Conservation (phyloP, 2,888 invertebrate species). For the Linnaemya tessellans region DNA sequence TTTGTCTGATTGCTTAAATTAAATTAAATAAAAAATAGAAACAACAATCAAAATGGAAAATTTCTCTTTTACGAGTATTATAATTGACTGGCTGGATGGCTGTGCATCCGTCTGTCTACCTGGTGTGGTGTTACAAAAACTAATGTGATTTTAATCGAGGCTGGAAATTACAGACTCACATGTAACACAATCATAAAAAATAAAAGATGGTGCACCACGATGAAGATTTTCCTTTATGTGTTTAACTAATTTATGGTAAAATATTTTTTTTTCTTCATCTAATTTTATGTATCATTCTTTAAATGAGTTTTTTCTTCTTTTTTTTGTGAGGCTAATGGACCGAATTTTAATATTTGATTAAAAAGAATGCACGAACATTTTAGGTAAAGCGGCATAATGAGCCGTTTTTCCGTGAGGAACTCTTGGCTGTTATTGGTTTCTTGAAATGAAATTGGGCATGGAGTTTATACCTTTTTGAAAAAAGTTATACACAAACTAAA, state of each 20-base stretch:
- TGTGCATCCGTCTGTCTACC: neutral
- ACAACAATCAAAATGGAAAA: constrained; percentile 2
- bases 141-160: constrained; percentile 61
- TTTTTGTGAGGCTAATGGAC: neutral
- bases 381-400: neutral
- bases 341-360: constrained; percentile 4
- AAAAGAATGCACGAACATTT: neutral
- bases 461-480: neutral
- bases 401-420: no score
- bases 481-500: neutral
- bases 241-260: constrained; percentile 21
- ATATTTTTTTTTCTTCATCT: neutral
- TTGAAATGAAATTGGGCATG: neutral
- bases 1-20: constrained; percentile 3
- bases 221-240: constrained; percentile 30
- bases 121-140: constrained; percentile 13
- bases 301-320: neutral
- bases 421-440: neutral
- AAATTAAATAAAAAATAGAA: neutral
- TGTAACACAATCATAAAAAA: constrained; percentile 9
- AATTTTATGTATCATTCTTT: constrained; percentile 15
- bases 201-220: constrained; percentile 7
- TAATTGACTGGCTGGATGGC: neutral
- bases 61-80: constrained; percentile 30
- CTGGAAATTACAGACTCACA: constrained; percentile 28